Conservation (phyloP, 2,113 vertebrate species). For the Cisticola juncidis region DNA sequence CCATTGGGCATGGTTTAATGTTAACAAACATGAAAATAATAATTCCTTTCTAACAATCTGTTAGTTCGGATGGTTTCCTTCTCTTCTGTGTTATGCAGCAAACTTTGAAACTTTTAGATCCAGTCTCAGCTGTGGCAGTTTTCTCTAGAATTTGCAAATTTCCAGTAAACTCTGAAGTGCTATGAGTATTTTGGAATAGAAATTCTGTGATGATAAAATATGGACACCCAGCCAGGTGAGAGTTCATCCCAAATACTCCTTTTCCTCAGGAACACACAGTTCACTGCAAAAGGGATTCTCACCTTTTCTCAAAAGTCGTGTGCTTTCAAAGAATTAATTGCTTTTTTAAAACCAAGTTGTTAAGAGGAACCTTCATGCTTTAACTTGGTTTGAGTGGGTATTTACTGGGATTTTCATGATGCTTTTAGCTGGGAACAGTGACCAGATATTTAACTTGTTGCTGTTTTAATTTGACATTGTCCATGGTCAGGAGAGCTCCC, state of each 20-base stretch:
- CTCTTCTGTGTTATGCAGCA: background rate
- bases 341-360: background rate
- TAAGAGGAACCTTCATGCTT: background rate
- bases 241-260: accelerated
- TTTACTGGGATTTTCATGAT: background rate
- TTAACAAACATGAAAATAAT: background rate
- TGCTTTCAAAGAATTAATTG: background rate
- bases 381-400: background rate
- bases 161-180: background rate
- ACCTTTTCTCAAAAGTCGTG: background rate
- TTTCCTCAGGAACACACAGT: accelerated
- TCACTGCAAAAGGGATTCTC: background rate
- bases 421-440: background rate
- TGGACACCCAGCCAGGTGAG: background rate
- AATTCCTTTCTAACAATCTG: background rate
- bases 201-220: background rate
- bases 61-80: background rate
- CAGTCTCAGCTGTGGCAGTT: background rate
- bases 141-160: background rate
- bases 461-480: background rate
- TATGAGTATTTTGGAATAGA: background rate
- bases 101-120: background rate
- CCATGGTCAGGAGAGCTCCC: background rate
- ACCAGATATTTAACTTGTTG: background rate
- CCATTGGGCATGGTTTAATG: background rate